Conservation (phyloP, 2,113 vertebrate genomes). For the Heteronetta atricapilla region DNA sequence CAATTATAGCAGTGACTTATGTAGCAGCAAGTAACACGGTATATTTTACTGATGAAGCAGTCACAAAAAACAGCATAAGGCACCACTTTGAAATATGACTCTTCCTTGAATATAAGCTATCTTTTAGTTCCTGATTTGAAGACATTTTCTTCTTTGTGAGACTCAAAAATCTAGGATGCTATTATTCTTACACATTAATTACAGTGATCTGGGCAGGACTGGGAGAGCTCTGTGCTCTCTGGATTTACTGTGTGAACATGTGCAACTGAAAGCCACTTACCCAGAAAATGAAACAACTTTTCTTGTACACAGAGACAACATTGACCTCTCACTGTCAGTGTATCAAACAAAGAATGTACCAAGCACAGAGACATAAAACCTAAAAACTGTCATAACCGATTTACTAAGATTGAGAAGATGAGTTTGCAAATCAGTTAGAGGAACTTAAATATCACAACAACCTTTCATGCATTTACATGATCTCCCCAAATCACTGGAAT, state of each 20-base stretch:
- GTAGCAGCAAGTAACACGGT: neutral
- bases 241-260: neutral
- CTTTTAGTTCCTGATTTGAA: neutral
- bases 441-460: slow-evolving; percentile 29
- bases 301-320: neutral
- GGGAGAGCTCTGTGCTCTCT: neutral
- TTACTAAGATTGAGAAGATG: neutral
- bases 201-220: neutral
- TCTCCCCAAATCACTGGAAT: neutral
- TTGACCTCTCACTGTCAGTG: neutral
- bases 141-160: neutral
- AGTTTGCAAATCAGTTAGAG: neutral
- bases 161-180: neutral
- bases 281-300: neutral
- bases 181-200: neutral
- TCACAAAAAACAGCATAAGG: neutral
- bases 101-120: neutral
- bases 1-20: slow-evolving; percentile 3
- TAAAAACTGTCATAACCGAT: neutral
- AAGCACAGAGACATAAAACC: neutral
- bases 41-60: neutral
- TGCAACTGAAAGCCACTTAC: neutral
- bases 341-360: neutral
- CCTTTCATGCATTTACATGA: slow-evolving; percentile 24
- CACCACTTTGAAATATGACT: neutral